Percentiles rank a stretch among this genome's conserved stretches.
Evolutionary conservation across 2,113 vertebrate genomes (phyloP).

Genomic region (Eira barbara): DNA sequence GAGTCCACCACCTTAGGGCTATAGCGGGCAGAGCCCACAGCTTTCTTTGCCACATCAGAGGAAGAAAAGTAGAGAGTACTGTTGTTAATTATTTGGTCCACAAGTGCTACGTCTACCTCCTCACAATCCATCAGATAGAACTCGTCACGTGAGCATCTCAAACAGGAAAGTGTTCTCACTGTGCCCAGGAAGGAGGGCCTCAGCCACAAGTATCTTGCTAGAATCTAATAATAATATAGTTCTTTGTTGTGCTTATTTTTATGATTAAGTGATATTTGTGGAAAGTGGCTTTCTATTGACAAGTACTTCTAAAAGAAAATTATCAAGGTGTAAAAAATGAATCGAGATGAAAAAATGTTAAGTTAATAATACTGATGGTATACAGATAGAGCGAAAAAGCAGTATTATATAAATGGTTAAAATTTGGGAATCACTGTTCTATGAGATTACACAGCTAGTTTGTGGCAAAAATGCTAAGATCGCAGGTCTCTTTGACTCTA

Average conservation of each 20-base stretch:
- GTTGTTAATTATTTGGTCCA: not conserved
- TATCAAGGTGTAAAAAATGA: not conserved
- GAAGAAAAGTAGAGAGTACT: not conserved
- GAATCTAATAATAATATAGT: not conserved
- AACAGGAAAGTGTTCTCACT: not conserved
- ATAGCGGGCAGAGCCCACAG: not conserved
- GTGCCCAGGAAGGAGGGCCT: not conserved
- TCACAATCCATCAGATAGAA: not conserved
- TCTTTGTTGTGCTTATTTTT: not conserved
- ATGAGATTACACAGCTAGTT: not conserved
- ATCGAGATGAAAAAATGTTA: not conserved
- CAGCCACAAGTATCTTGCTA: not conserved
- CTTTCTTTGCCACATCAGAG: not conserved
- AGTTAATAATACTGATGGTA: not conserved
- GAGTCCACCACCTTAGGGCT: not conserved
- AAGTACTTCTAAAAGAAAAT: not conserved
- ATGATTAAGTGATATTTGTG: not conserved
- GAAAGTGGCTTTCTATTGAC: not conserved
- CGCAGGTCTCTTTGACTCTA: no score
- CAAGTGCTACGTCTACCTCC: not conserved
- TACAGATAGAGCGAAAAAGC: not conserved
- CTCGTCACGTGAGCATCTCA: not conserved
- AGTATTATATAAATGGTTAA: not conserved
- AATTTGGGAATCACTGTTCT: not conserved
- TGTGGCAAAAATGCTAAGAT: not conserved